phyloP scores from a whole-genome alignment of 35 echinoderm and acorn worm genomes.

The Amphiura filiformis region DNA sequence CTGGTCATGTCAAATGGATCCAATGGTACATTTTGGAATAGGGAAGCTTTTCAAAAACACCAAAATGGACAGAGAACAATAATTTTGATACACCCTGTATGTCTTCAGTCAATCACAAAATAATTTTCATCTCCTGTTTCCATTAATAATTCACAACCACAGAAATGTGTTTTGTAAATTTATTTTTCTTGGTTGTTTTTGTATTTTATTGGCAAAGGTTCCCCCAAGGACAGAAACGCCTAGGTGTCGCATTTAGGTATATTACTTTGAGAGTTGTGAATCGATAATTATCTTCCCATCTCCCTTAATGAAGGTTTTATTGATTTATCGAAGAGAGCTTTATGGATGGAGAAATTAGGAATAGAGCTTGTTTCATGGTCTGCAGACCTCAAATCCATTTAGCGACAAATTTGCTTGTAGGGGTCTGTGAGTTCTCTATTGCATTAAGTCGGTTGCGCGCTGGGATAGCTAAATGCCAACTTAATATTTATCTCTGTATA shows the following conservation, averaged over 20 bases:
- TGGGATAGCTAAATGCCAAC: neutral
- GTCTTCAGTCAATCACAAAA: too few relatives aligned
- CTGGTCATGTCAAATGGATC: too few relatives aligned
- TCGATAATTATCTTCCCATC: constrained; percentile 11
- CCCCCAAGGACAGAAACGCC: neutral
- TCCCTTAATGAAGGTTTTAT: neutral
- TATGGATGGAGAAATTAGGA: constrained; percentile 8
- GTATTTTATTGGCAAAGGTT: too few relatives aligned
- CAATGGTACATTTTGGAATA: too few relatives aligned
- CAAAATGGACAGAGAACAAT: too few relatives aligned
- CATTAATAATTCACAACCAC: too few relatives aligned
- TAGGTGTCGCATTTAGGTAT: constrained; percentile 1
- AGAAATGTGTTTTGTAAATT: neutral
- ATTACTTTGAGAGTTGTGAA: neutral
- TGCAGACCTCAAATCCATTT: constrained; percentile 7
- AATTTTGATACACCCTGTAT: too few relatives aligned
- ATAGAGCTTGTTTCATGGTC: neutral
- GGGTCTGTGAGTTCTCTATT: neutral
- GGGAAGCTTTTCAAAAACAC: too few relatives aligned
- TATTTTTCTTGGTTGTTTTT: neutral
- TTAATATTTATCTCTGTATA: neutral
- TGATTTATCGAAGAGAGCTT: neutral
- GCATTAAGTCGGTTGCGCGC: neutral
- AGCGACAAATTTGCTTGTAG: neutral
- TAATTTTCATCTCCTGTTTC: too few relatives aligned